Evolutionary conservation across 92 coral and sea anemone genomes (phyloP), one percentile per base, ranked within the genome.

Genomic region (Virgularia gustaviana): DNA sequence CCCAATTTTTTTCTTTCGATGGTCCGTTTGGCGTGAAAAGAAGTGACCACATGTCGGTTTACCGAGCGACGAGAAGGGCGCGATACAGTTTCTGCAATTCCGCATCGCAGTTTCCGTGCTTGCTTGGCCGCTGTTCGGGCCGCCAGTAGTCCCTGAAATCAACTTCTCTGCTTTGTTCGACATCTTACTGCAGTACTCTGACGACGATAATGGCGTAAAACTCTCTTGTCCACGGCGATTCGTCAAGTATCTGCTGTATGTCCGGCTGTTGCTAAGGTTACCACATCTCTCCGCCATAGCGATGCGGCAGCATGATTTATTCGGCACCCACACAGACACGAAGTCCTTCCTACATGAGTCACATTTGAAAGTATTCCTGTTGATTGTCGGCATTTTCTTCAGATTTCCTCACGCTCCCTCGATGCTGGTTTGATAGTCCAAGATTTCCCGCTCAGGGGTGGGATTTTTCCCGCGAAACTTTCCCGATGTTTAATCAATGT

Each of bases 41-140:
- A 89, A 94, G 62, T 81, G 90, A 0, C 99, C 99, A 24, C 96
- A 94, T 1, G 99, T 94, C 22, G 86, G 80, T 71, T 94, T 94
- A 1, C 96, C 96, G 28, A 87, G 90, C 34, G 96, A 86, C 1
- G 94, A 84, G 73, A 94, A 94, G 23, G 99, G 99, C 16, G 99
- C 96, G 41, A 94, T 57, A 38, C 90, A 82, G 63, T 94, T 94
- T 6, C 90, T 49, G 61, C 9, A 25, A 13, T 6, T 23, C 72
- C 47, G n/a, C 19, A 19, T 20, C 52, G 16, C 16, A 6, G 34
- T 12, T 85, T 84, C 25, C 81, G 88, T 23, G 86, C 36, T 12
- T 8, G 55, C 8, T 84, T 87, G 23, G 81, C 90, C 32, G 86
- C 73, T 36, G 68, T 72, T 9, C 68, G 51, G 24, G 81, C 87